These are phyloP conservation scores for Eupelmus urozonus DNA, from an alignment of 2,888 invertebrate genomes.

Conservation along the genomic window DNA sequence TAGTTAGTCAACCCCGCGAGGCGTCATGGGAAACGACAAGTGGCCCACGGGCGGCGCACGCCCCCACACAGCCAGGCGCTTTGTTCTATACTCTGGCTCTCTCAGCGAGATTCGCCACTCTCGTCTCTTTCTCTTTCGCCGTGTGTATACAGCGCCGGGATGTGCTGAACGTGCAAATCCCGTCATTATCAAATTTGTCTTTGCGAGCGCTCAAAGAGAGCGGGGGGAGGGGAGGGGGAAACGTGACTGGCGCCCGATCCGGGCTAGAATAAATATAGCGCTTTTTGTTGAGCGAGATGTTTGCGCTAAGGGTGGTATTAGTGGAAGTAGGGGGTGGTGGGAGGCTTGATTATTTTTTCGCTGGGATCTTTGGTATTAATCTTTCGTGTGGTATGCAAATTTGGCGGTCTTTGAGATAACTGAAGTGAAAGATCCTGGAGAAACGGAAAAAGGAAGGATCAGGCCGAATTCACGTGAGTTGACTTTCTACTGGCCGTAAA, in stretches of 20 bases:
- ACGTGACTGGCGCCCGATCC: constrained; percentile 56
- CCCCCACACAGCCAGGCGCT: too few species aligned
- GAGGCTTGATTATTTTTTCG: too few species aligned
- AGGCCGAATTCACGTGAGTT: too few species aligned
- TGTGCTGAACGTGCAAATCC: constrained; percentile 72
- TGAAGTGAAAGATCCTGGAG: too few species aligned
- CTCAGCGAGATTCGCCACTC: too few species aligned
- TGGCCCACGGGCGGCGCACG: constrained; percentile 64
- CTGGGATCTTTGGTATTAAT: too few species aligned
- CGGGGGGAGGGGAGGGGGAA: constrained; percentile 22
- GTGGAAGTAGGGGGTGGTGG: too few species aligned
- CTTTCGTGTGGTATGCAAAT: too few species aligned
- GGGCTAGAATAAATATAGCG: constrained; percentile 49
- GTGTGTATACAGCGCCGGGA: constrained; percentile 5
- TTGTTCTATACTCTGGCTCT: constrained; percentile 50
- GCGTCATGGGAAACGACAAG: constrained; percentile 76
- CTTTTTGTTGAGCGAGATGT: constrained; percentile 23
- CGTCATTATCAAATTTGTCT: constrained; percentile 72
- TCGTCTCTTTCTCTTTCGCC: constrained; percentile 14
- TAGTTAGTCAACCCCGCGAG: constrained; percentile 76
- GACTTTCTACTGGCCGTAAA: too few species aligned
- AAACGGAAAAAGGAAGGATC: too few species aligned
- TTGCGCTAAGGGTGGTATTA: too few species aligned
- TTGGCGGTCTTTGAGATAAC: too few species aligned
- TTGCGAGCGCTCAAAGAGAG: constrained; percentile 46